These are phyloP conservation scores for Tipula confusa DNA, from an alignment of 2,888 invertebrate genomes.

Conservation along the genomic window DNA sequence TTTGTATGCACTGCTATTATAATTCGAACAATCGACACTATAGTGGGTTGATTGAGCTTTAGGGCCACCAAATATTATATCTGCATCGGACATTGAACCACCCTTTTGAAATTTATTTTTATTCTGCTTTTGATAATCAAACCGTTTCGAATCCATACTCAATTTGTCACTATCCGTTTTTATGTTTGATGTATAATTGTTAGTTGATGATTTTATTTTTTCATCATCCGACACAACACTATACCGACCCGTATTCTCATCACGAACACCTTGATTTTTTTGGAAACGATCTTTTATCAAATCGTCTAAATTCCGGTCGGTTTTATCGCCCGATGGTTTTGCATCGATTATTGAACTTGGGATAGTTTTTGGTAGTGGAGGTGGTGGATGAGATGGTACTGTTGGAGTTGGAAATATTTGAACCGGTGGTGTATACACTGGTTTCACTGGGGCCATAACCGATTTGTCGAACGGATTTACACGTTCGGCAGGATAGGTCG, in stretches of 20 bases:
- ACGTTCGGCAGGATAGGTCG: conserved; percentile 43
- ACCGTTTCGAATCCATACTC: not conserved
- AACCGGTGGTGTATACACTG: not conserved
- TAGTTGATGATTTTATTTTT: not conserved
- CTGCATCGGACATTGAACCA: conserved; percentile 49
- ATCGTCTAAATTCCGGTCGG: conserved; percentile 31
- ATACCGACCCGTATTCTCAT: conserved; percentile 30
- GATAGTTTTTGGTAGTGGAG: not conserved
- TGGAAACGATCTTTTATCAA: conserved; percentile 32
- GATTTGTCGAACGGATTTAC: conserved; percentile 46
- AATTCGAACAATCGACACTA: conserved; percentile 43
- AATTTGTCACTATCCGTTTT: not conserved
- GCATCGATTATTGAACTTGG: not conserved
- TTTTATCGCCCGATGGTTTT: not conserved
- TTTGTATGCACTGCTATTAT: conserved; percentile 28
- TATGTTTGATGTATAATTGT: not conserved
- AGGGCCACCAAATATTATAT: conserved; percentile 46
- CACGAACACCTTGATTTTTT: conserved; percentile 30
- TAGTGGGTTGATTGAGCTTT: conserved; percentile 39
- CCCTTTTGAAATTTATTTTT: conserved; percentile 40
- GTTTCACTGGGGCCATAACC: not conserved
- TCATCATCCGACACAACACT: not conserved
- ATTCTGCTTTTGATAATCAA: not conserved
- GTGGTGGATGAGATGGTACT: not conserved
- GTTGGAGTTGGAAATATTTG: not conserved